Base-by-base conservation (phyloP, 2,113 vertebrate genomes). In the Ctenodactylus gundi region DNA sequence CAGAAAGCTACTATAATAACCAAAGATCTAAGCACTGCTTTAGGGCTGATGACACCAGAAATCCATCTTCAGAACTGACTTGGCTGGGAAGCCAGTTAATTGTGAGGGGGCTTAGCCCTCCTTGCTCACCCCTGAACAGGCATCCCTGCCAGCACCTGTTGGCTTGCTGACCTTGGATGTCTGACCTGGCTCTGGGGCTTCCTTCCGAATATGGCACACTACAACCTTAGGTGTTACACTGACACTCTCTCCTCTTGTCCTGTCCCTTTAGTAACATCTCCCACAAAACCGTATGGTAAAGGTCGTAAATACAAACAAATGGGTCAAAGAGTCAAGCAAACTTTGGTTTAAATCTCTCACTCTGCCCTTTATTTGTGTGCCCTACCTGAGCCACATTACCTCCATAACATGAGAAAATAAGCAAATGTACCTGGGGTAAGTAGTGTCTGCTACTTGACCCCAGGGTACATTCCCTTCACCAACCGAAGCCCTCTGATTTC, bases 91-190 rank as follows among this genome's bases (percentile, higher is more conserved):
- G 39, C 29, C 85, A 57, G 21, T 39, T 21, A 17, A 65, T 53
- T 70, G 14, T 29, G 29, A 39, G 18, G 36, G 44, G 17, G 21
- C 27, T 39, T 34, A 68, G 13, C 3, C 9, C 3, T 55, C 41
- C 36, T 53, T 68, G 68, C 25, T 1, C 3, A 1, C 14, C 34
- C 75, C 51, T 62, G 76, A 72, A 8, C 10, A 57, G 25, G 53
- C 1, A 0, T 6, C 27, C 6, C 4, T 44, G 3, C 60, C n/a
- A 58, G n/a, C n/a, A 1, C 15, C 18, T 39, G 1, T 25, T 27
- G n/a, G 36, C 12, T 10, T 18, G 17, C 39, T 68, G 25, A 53
- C 49, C 53, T 72, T 57, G 51, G 57, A 20, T 11, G 12, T 44
- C 85, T 83, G 27, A 58, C n/a, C 62, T 15, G 64, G 15, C 27